Percentiles rank a stretch among this genome's conserved stretches.
Conservation (phyloP, 2,797 vertebrate species). For the Crenuchus spilurus region DNA sequence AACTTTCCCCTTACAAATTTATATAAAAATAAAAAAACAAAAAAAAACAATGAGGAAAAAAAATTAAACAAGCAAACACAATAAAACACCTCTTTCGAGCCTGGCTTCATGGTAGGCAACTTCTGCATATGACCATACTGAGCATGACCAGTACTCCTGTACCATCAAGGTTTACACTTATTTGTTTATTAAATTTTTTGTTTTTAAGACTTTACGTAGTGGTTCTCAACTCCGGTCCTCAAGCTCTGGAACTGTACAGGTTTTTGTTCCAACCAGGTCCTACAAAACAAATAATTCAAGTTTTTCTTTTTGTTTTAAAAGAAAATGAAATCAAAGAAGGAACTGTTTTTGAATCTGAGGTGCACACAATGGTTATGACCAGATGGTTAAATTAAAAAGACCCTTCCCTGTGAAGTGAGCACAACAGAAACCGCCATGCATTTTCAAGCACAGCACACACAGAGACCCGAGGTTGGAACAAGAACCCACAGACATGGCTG, state of each 20-base stretch:
- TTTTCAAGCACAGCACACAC: conserved; percentile 68
- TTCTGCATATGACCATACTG: conserved; percentile 61
- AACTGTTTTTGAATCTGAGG: conserved; percentile 73
- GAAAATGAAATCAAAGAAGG: conserved; percentile 56
- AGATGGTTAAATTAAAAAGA: conserved; percentile 73
- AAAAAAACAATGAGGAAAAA: conserved; percentile 59
- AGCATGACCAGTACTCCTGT: conserved; percentile 76
- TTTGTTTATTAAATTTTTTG: conserved; percentile 60
- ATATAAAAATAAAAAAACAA: conserved; percentile 73
- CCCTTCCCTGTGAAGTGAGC: conserved; percentile 73
- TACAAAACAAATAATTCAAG: conserved; percentile 87
- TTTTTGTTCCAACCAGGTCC: conserved; percentile 90
- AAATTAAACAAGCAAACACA: conserved; percentile 68
- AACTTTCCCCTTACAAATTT: conserved; percentile 74
- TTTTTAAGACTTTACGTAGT: conserved; percentile 79
- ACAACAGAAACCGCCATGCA: conserved; percentile 77
- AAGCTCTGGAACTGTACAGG: conserved; percentile 87
- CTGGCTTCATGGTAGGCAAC: conserved; percentile 74
- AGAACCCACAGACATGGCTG: conserved; percentile 77
- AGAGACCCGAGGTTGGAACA: conserved; percentile 87
- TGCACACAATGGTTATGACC: conserved; percentile 74
- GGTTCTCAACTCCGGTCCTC: conserved; percentile 89
- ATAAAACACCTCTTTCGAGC: conserved; percentile 74
- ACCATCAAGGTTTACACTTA: conserved; percentile 74
- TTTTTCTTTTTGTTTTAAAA: conserved; percentile 71